Percentiles rank a stretch among this genome's conserved stretches.
phyloP scores from a whole-genome alignment of 2,888 invertebrate genomes.

The Biston stratarius region DNA sequence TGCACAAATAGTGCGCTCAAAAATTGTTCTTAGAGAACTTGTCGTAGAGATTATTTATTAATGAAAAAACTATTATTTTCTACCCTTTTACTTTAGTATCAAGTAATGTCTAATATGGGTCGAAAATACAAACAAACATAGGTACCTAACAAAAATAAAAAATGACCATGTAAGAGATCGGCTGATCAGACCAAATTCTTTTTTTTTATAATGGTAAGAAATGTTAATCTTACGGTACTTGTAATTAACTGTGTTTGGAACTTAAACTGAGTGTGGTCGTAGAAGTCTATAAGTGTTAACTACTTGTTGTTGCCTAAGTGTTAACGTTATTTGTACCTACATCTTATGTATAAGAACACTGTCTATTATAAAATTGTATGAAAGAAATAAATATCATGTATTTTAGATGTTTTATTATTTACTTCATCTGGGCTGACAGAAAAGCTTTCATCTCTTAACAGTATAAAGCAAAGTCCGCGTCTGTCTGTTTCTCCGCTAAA shows the following conservation, averaged over 20 bases:
- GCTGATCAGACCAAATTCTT: conserved; percentile 25
- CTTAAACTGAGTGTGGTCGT: conserved; percentile 12
- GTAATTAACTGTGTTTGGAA: conserved; percentile 1
- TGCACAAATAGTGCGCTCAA: conserved; percentile 38
- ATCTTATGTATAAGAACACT: conserved; percentile 55
- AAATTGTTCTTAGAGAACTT: conserved; percentile 6
- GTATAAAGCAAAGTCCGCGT: too few species aligned
- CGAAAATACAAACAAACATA: too few species aligned
- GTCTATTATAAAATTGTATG: conserved; percentile 38
- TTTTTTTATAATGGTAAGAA: neutral
- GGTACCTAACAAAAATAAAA: neutral
- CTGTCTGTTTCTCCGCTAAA: too few species aligned
- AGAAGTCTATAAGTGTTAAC: conserved; percentile 42
- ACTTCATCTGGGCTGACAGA: conserved; percentile 12
- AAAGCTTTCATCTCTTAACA: too few species aligned
- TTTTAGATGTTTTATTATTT: conserved; percentile 52
- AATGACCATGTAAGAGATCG: neutral
- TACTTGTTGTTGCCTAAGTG: conserved; percentile 71
- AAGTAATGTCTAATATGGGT: conserved; percentile 23
- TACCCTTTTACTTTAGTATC: conserved; percentile 26
- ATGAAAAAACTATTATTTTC: conserved; percentile 26
- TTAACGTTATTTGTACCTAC: conserved; percentile 56
- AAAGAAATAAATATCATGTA: conserved; percentile 47
- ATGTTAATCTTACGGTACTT: neutral
- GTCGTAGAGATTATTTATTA: conserved; percentile 10